Percentiles rank a stretch among this genome's conserved stretches.
Conservation (phyloP, 2,797 vertebrate species). For the Podarcis siculus region DNA sequence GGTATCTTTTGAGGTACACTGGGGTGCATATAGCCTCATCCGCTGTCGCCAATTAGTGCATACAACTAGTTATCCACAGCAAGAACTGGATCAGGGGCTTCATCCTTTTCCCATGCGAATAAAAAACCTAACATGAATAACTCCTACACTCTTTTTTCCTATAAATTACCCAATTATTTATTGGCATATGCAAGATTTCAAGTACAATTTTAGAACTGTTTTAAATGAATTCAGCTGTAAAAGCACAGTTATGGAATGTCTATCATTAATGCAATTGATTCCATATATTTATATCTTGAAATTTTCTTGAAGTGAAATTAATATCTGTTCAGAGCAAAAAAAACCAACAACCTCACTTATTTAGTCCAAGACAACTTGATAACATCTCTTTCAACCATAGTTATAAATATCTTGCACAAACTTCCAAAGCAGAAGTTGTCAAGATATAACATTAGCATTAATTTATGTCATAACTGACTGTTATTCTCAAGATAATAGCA, state of each 20-base stretch:
- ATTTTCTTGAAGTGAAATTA: conserved; percentile 67
- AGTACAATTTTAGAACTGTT: conserved; percentile 57
- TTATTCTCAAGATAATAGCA: conserved; percentile 72
- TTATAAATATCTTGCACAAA: conserved; percentile 76
- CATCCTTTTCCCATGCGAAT: conserved; percentile 42
- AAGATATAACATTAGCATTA: conserved; percentile 78
- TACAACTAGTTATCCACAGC: background rate
- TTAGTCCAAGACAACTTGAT: conserved; percentile 73
- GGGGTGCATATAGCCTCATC: background rate
- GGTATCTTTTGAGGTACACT: background rate
- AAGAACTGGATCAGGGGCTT: background rate
- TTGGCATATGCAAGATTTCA: conserved; percentile 57
- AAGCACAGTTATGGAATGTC: conserved; percentile 49
- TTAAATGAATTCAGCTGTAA: conserved; percentile 56
- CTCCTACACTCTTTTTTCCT: conserved; percentile 14
- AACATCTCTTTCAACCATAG: conserved; percentile 76
- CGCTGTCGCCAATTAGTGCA: background rate
- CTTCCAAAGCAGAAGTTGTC: conserved; percentile 75
- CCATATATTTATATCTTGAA: conserved; percentile 68
- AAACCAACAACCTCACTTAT: conserved; percentile 49
- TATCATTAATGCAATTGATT: conserved; percentile 63
- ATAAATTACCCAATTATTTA: conserved; percentile 64
- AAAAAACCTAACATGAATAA: conserved; percentile 44
- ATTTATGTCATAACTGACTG: conserved; percentile 75
- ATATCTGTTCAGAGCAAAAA: conserved; percentile 67